A percentile compares a stretch with the other conserved stretches of the same genome.
Conservation (phyloP, 2,113 vertebrate genomes). For the Mionectes macconnelli region DNA sequence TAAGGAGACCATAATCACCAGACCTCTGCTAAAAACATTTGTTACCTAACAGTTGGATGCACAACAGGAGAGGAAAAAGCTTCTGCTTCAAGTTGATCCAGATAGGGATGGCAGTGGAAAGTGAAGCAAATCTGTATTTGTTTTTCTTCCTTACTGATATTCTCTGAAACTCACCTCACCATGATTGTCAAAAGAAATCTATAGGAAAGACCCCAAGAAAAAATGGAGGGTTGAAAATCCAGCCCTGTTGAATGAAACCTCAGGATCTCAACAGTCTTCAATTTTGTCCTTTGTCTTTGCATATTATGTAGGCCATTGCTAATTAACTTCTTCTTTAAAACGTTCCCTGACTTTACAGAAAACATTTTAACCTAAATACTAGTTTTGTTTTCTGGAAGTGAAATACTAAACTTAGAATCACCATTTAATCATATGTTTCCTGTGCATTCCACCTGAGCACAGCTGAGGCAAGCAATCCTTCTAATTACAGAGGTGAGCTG, state of each 20-base stretch:
- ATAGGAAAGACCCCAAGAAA: neutral
- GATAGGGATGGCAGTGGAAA: neutral
- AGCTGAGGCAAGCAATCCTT: neutral
- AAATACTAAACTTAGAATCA: constrained; percentile 24
- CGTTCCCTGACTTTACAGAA: neutral
- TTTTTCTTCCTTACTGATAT: neutral
- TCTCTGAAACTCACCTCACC: neutral
- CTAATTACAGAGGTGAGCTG: constrained; percentile 45
- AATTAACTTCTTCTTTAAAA: neutral
- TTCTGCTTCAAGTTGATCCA: neutral
- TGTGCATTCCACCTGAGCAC: constrained; percentile 20
- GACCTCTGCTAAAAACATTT: constrained; percentile 26
- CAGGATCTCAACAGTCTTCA: neutral
- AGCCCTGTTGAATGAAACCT: neutral
- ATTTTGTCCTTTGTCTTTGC: neutral
- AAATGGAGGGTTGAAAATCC: neutral
- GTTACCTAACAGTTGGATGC: neutral
- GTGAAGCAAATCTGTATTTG: neutral
- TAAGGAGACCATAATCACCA: neutral
- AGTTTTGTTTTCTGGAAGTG: constrained; percentile 4
- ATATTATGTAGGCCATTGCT: neutral
- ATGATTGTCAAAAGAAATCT: neutral
- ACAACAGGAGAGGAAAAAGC: neutral
- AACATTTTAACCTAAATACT: neutral
- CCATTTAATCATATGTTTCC: constrained; percentile 57